Evolutionary conservation across 2,797 vertebrate genomes (phyloP).

Genomic region (Hozukius guyotensis): DNA sequence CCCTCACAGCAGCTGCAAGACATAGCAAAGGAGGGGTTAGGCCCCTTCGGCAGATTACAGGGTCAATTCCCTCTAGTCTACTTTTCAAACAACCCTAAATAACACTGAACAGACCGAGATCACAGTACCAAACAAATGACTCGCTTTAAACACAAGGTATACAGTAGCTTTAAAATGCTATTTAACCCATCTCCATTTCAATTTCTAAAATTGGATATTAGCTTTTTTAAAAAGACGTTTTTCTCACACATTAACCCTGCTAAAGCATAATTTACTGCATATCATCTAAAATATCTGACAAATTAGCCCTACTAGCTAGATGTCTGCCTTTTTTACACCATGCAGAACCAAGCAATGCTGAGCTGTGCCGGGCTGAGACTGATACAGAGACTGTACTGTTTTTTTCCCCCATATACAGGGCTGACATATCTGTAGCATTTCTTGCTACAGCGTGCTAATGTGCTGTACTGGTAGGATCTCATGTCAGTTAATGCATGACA

Average conservation of each 20-base stretch:
- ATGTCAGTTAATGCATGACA: background rate
- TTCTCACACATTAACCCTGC: background rate
- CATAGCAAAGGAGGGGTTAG: slow-evolving; percentile 50
- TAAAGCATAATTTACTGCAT: background rate
- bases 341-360: background rate
- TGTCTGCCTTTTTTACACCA: background rate
- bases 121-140: background rate
- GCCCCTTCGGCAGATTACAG: slow-evolving; percentile 29
- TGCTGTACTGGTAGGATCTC: background rate
- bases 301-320: background rate
- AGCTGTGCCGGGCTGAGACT: background rate
- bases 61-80: slow-evolving; percentile 34
- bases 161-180: background rate
- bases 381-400: background rate
- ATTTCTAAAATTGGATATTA: background rate
- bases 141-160: background rate
- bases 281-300: background rate
- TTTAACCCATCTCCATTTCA: background rate
- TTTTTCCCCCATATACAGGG: background rate
- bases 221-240: background rate
- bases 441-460: background rate
- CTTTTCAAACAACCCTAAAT: slow-evolving; percentile 54
- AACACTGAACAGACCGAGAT: slow-evolving; percentile 53
- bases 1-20: slow-evolving; percentile 87
- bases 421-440: background rate